phyloP scores from a whole-genome alignment of 2,797 vertebrate species.

The Eremophila alpestris region DNA sequence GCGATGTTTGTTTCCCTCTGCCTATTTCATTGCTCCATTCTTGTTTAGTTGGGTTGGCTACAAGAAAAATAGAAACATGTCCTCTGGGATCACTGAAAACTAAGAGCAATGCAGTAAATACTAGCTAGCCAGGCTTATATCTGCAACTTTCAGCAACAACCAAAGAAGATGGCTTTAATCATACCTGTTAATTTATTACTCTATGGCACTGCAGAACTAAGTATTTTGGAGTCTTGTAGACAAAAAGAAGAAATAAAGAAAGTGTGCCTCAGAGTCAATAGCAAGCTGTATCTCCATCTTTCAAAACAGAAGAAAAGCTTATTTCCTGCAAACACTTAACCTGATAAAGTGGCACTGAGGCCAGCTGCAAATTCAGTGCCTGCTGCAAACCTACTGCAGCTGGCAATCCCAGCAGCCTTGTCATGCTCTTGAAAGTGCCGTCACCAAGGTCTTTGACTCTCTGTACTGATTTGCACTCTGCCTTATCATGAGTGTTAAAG shows the following conservation, averaged over 20 bases:
- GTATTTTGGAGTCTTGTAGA: neutral
- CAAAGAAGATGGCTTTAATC: neutral
- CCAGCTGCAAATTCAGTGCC: neutral
- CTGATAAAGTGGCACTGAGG: neutral
- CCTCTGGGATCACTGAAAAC: neutral
- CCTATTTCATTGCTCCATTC: neutral
- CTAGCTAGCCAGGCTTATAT: neutral
- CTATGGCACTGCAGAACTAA: neutral
- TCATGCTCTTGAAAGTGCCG: neutral
- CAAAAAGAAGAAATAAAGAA: neutral
- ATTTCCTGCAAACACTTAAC: neutral
- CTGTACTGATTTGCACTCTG: neutral
- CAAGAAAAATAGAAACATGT: neutral
- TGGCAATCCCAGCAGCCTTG: neutral
- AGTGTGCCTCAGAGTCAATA: neutral
- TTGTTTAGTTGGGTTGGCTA: neutral
- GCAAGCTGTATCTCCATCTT: neutral
- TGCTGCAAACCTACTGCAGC: neutral
- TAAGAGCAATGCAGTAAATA: neutral
- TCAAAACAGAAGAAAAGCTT: neutral
- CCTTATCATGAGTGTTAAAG: neutral
- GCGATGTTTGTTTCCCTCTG: neutral
- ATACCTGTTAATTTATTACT: neutral
- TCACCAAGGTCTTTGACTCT: conserved; percentile 8
- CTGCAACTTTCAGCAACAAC: neutral